Evolutionary conservation across 2,797 vertebrate species (phyloP), one percentile per base, ranked within the genome.

Genomic region (Myripristis murdjan): DNA sequence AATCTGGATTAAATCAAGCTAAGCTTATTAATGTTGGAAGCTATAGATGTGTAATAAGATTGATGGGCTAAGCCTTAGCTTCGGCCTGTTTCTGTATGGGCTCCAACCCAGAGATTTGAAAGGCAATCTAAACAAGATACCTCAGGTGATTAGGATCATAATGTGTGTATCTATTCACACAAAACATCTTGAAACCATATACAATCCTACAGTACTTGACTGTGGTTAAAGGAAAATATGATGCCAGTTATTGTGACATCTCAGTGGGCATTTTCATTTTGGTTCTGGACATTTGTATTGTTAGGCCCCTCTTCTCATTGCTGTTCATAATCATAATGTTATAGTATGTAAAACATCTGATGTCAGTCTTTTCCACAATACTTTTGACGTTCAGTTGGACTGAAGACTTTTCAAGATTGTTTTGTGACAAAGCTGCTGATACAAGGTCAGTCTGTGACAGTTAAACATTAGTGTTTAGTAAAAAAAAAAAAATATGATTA

Each of bases 1-100:
- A 79, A 83, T 82, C 75, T 70, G 82, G 76, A 87, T 84, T 78
- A 87, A 53, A 72, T 56, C 58, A 51, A 79, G 79, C 56, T 90
- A 90, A 90, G 78, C 84, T 80, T 75, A 83, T 90, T 90, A 83
- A 86, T 87, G 73, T 71, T 76, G 56, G 81, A 82, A 73, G 70
- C 71, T 82, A 79, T 70, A 79, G 71, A 85, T 83, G 64, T 85
- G 53, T 84, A 81, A 87, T 76, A 75, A 79, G 79, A 89, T 87
- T 80, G 75, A 79, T 84, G 77, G 67, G 75, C 63, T 77, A 35
- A 81, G 78, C 71, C 75, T 80, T 67, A 82, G 56, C 61, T 54
- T 82, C 60, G 76, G 63, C 55, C 37, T 84, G 66, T 70, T 84
- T 70, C 49, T 52, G 43, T 74, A 67, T 64, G 28, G 31, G 23